Base-by-base conservation (phyloP, 2,888 invertebrate species). In the Drosophila trichaetosa region DNA sequence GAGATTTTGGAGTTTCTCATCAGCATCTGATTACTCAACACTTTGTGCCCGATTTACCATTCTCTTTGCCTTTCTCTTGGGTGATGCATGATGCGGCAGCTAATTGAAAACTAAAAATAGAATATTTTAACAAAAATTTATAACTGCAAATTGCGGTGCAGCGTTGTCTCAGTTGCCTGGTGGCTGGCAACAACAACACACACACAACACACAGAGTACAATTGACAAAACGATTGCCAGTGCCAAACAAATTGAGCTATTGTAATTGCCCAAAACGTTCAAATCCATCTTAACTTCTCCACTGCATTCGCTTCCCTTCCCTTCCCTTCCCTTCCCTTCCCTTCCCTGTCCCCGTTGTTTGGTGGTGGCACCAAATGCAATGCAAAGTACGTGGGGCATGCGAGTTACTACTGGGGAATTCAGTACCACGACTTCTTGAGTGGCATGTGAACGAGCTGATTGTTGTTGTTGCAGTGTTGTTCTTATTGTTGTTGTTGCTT, bases 251-350 rank as follows among this genome's bases (percentile, higher is more conserved):
- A 86, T 86, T 86, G 85, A 86, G 85, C 89, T 86, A 86, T 86
- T 86, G 90, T 90, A 86, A 86, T 85, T 90, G 85, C 85, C 86
- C 87, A 78, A 85, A 85, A 89, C 76, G 90, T 85, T 85, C 90
- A 80, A 84, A 85, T 88, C 89, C 86, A 85, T 85, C 90, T 88
- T 74, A 69, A 69, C 63, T 61, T 57, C 56, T 52, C 40, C 52
- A 61, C 52, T 60, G 51, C 61, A 57, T 21, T n/a, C n/a, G n/a
- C n/a, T n/a, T n/a, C n/a, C n/a, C n/a, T n/a, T 21, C 38, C n/a
- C 5, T 1, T 7, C 33, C 31, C 31, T 29, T 31, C 21, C 16
- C 59, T 34, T 31, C 21, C 16, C 59, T 34, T 16, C 38, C 13
- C 29, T 8, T n/a, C 21, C 16, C 54, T 10, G 29, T 29, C 21